Evolutionary conservation across 2,113 vertebrate genomes (phyloP), one percentile per base, ranked within the genome.

Genomic region (Eptatretus burgeri): DNA sequence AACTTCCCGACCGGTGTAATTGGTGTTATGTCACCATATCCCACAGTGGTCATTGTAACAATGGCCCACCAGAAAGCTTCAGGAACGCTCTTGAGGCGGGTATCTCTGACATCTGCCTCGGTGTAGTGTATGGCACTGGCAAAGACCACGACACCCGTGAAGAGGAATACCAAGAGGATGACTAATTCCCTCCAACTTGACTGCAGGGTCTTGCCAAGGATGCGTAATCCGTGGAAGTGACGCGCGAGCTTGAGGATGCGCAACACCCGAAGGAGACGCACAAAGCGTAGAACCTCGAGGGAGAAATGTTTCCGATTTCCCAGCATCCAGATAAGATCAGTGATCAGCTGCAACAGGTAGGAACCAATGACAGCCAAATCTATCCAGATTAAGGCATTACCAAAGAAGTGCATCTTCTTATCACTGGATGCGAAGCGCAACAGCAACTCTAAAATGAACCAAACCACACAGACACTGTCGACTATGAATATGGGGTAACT

Each of bases 11-110:
- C 80, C 65, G 88, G 80, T 0, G 91, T 95, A 70, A 84, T 84
- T 0, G 88, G 91, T 52, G 93, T 87, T 65, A 93, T 82, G 1
- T 96, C 91, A 0, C 91, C 91, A 0, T 95, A 96, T 68, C 91
- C 91, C 71, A 96, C 91, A 0, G 91, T 96, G 64, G 91, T 95
- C 87, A 96, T 95, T 78, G 83, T 93, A 65, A 95, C 91, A 0
- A 84, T 95, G n/a, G 88, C 91, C 91, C 91, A 96, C 91, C 91
- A 96, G 88, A 86, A 96, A 77, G 88, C 93, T 5, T 85, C 87
- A 0, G 91, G 91, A 74, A 96, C 91, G 67, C 86, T 96, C 56
- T n/a, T n/a, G 76, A 93, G 81, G 3, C 94, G 81, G 53, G 88
- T 87, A 1, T 78, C 81, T 0, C 83, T 80, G 72, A 91, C 81